Evolutionary conservation across 1,140 invertebrate species (phyloP), one percentile per base, ranked within the genome.

Genomic region (Euglossa dilemma): DNA sequence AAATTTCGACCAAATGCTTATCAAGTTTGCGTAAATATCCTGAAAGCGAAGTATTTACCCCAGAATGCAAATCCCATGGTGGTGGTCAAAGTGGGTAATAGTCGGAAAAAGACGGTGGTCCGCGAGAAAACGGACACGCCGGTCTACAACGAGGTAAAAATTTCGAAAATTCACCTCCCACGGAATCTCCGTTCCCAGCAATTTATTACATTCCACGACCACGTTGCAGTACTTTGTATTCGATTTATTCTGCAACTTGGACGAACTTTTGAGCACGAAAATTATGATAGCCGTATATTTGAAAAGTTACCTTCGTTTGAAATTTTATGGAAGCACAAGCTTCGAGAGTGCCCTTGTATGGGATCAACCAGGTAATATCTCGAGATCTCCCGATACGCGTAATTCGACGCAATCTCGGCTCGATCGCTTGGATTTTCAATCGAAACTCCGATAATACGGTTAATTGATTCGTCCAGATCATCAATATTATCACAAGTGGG

Each of bases 401-500:
- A 47, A 9, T 45, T 56, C 28, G 6, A 1, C 18, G 25, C 5
- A 45, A 4, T 7, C 5, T 3, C 43, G 0, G 43, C 11, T 50
- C 3, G 6, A 72, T 57, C 0, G 6, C 4, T 71, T 8, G 25
- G 25, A 71, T 57, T 61, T n/a, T 43, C 9, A 28, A 28, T 28
- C 6, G 3, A 70, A 8, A 14, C 16, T 6, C 8, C n/a, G 14
- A 1, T 8, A 7, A 16, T 0, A 4, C 14, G 7, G 9, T 28
- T 9, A 56, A 72, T 72, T 54, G 14, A 72, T 56, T 16, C 23
- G 5, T 18, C 54, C 85, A 97, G 97, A 97, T 93, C 97, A 97
- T 90, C 96, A 97, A 92, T 97, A 97, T 90, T 96, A 96, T 89
- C 96, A 97, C 87, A 98, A 97, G 94, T 98, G 97, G 97, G 97